These are phyloP conservation scores for Teleopsis dalmanni DNA, from an alignment of 1,140 invertebrate species.

Conservation along the genomic window DNA sequence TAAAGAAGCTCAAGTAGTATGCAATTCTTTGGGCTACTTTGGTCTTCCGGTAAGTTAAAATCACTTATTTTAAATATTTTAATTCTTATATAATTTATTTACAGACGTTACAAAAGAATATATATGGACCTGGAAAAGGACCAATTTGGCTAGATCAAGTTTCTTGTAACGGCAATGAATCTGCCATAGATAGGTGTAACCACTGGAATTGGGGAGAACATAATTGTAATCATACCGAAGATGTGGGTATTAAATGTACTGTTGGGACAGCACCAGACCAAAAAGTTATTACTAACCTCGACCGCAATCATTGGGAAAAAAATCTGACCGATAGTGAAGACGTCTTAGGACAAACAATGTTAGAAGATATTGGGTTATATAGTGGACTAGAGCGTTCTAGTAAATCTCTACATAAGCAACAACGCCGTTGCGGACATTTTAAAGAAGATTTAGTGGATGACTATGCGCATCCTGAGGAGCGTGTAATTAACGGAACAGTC, in stretches of 20 bases:
- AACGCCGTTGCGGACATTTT: slow-evolving; percentile 32
- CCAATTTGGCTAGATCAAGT: slow-evolving; percentile 71
- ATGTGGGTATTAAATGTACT: slow-evolving; percentile 55
- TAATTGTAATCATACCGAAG: slow-evolving; percentile 69
- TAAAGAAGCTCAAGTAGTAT: slow-evolving; percentile 59
- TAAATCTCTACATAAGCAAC: slow-evolving; percentile 20
- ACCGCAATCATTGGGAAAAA: slow-evolving; percentile 12
- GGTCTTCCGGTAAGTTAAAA: slow-evolving; percentile 45
- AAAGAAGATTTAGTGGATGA: slow-evolving; percentile 29
- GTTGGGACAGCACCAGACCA: slow-evolving; percentile 19
- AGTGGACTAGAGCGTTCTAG: slow-evolving; percentile 26
- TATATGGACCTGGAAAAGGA: slow-evolving; percentile 48
- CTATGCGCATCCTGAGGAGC: slow-evolving; percentile 44
- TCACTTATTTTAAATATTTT: neutral
- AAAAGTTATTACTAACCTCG: slow-evolving; percentile 41
- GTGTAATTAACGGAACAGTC: slow-evolving; percentile 51
- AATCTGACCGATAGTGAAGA: neutral
- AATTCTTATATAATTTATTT: neutral
- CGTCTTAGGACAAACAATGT: neutral
- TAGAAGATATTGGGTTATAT: slow-evolving; percentile 9
- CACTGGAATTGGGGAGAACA: slow-evolving; percentile 61
- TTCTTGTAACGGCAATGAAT: slow-evolving; percentile 62
- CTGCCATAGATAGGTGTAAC: slow-evolving; percentile 53
- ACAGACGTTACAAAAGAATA: slow-evolving; percentile 32
- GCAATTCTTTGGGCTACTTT: slow-evolving; percentile 54